These are phyloP conservation scores for Dryomyza anilis DNA, from an alignment of 2,888 invertebrate genomes.

Conservation along the genomic window DNA sequence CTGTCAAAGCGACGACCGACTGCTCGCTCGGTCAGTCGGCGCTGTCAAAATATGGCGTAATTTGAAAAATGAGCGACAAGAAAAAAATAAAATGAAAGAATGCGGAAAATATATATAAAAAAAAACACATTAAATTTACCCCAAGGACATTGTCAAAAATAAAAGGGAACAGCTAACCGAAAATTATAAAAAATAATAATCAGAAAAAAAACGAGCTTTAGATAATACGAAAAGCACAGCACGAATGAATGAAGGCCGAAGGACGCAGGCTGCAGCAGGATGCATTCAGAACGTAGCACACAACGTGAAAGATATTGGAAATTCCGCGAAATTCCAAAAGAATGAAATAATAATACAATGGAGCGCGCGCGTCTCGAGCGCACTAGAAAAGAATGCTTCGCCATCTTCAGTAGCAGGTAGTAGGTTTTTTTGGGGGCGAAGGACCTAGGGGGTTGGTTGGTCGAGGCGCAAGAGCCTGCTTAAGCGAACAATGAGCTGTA, in stretches of 20 bases:
- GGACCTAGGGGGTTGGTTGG: background rate
- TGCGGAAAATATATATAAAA: constrained; percentile 14
- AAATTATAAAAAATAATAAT: too few relatives aligned
- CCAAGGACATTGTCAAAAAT: background rate
- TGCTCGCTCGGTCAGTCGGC: background rate
- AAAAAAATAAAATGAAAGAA: background rate
- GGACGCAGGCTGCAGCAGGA: background rate
- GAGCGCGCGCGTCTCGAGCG: background rate
- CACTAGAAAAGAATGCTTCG: too few relatives aligned
- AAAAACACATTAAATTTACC: constrained; percentile 3
- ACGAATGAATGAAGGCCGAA: background rate
- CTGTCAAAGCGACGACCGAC: background rate
- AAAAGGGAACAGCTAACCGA: background rate
- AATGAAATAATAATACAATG: background rate
- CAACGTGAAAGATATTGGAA: constrained; percentile 7
- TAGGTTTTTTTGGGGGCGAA: too few relatives aligned
- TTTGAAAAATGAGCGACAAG: background rate
- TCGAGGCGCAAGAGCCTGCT: background rate
- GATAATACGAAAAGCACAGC: constrained; percentile 2
- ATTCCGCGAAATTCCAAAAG: constrained; percentile 1
- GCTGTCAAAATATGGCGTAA: background rate
- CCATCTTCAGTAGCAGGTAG: too few relatives aligned
- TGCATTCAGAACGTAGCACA: background rate
- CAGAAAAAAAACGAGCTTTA: constrained; percentile 25
- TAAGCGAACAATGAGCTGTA: constrained; percentile 33